phyloP scores from a whole-genome alignment of 2,113 vertebrate species.

The Podocnemis expansa region DNA sequence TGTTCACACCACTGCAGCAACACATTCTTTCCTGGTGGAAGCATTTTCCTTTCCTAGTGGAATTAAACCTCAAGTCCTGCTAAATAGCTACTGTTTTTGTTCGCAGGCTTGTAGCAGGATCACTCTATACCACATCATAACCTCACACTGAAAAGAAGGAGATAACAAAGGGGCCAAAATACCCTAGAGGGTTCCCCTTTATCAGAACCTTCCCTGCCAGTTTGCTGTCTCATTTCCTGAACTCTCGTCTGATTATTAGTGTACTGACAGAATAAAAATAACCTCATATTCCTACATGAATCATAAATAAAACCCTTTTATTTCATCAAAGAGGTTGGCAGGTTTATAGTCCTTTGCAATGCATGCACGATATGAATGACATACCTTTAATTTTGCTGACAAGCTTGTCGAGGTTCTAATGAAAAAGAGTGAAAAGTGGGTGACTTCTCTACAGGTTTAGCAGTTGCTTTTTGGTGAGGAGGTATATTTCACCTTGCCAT shows the following conservation, averaged over 20 bases:
- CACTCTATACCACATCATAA: slow-evolving; percentile 76
- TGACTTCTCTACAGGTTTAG: slow-evolving; percentile 88
- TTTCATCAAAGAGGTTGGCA: slow-evolving; percentile 89
- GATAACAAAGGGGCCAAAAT: slow-evolving; percentile 84
- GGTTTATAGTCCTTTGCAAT: slow-evolving; percentile 92
- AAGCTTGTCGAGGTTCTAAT: slow-evolving; percentile 88
- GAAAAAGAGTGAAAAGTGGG: slow-evolving; percentile 83
- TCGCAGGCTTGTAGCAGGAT: slow-evolving; percentile 73
- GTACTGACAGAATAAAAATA: slow-evolving; percentile 87
- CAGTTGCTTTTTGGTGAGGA: slow-evolving; percentile 84
- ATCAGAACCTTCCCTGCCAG: slow-evolving; percentile 84
- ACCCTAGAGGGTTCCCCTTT: slow-evolving; percentile 83
- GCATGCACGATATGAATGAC: slow-evolving; percentile 89
- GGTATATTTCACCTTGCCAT: slow-evolving; percentile 83
- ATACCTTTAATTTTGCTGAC: slow-evolving; percentile 98
- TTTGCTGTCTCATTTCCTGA: slow-evolving; percentile 82
- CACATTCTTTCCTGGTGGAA: slow-evolving; percentile 42
- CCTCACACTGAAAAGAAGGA: slow-evolving; percentile 76
- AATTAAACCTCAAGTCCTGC: slow-evolving; percentile 65
- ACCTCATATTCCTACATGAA: slow-evolving; percentile 87
- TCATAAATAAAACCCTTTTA: slow-evolving; percentile 90
- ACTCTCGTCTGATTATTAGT: slow-evolving; percentile 86
- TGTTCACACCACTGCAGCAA: slow-evolving; percentile 61
- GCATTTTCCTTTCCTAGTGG: slow-evolving; percentile 43
- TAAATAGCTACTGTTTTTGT: slow-evolving; percentile 74